Base-by-base conservation (phyloP, 2,113 vertebrate species). In the Clarias batrachus region DNA sequence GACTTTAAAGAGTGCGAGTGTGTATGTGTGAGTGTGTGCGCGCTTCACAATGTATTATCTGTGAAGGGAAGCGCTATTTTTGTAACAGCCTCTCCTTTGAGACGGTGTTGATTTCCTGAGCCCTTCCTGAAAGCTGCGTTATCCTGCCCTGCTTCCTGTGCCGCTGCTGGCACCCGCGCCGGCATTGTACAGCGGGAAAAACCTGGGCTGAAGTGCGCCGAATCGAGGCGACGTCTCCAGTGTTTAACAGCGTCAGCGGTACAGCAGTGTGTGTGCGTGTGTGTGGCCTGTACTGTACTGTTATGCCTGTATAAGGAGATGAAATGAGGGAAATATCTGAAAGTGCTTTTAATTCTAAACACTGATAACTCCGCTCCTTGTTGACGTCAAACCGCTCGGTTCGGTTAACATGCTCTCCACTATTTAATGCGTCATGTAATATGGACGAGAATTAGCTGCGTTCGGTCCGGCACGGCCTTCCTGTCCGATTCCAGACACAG, bases 91-190 rank as follows among this genome's bases (percentile, higher is more conserved):
- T 84, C 88, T 87, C 81, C 91, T 89, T 73, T 62, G 88, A 85
- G 88, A 89, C 83, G 59, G 63, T 83, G 82, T 87, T 88, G 66
- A 86, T 90, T 92, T 91, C 86, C 91, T 89, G 90, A 88, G 70
- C 68, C 84, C 87, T 87, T 89, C 88, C 92, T 91, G 91, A 87
- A 93, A 87, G 91, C 84, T 59, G 76, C 56, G 80, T 76, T 71
- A 83, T 91, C 85, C 88, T 86, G 87, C 30, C 73, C 73, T 30
- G 82, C 85, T 90, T 87, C 89, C 89, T 87, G 68, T 86, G 30
- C 79, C 83, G 65, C 81, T 54, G 54, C 14, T 81, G 87, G 9
- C 87, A 84, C 59, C 54, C 41, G 59, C 41, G 66, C 60, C 71
- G 56, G 81, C 68, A 89, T 37, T 70, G 79, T 85, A 21, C 83